Conservation (phyloP, 2,888 invertebrate species). For the Torymus auratus region DNA sequence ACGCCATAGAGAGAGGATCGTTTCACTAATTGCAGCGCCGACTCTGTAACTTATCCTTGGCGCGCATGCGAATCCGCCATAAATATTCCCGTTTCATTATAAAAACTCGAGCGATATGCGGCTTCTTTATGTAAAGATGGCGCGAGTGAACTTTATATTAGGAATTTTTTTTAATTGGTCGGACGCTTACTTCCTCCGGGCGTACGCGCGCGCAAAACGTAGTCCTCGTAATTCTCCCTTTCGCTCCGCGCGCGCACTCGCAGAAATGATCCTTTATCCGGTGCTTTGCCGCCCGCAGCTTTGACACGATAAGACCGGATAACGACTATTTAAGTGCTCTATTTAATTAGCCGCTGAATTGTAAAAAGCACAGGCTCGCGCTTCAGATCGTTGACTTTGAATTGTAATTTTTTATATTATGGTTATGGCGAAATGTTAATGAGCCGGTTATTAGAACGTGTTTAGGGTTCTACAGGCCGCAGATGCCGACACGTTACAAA, state of each 20-base stretch:
- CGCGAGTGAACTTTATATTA: slow-evolving; percentile 41
- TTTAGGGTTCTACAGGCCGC: neutral
- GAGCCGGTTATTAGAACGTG: neutral
- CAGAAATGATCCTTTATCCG: slow-evolving; percentile 8
- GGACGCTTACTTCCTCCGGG: slow-evolving; percentile 32
- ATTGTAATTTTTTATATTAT: slow-evolving; percentile 13
- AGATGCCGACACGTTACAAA: too few species aligned
- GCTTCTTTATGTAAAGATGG: slow-evolving; percentile 55
- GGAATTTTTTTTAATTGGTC: slow-evolving; percentile 56
- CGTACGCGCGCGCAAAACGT: slow-evolving; percentile 4
- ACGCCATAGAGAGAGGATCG: slow-evolving; percentile 58
- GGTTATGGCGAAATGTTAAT: neutral
- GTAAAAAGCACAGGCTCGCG: neutral
- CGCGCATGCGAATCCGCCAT: slow-evolving; percentile 67
- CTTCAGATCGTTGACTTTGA: slow-evolving; percentile 26
- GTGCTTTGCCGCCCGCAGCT: slow-evolving; percentile 20
- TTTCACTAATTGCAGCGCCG: slow-evolving; percentile 69
- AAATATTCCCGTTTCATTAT: slow-evolving; percentile 70
- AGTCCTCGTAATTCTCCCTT: slow-evolving; percentile 45
- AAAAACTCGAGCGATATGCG: slow-evolving; percentile 59
- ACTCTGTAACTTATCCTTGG: slow-evolving; percentile 48
- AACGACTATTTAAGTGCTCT: slow-evolving; percentile 13
- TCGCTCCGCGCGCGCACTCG: neutral
- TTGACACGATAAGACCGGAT: slow-evolving; percentile 30
- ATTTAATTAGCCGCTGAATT: slow-evolving; percentile 37